Base-by-base conservation (phyloP, 2,797 vertebrate species). In the Cirrhinus molitorella region DNA sequence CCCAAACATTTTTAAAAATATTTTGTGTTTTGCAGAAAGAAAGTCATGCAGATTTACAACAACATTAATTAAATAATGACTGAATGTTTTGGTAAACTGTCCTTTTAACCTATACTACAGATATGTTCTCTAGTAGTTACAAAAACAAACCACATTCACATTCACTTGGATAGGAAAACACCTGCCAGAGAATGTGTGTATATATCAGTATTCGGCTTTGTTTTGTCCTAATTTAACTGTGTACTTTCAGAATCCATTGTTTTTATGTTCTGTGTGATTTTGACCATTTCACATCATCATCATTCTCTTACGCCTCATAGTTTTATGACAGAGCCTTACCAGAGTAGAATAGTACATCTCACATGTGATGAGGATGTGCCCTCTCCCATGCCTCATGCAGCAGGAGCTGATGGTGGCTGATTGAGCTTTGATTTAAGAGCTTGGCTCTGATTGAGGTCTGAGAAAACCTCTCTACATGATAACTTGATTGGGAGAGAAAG, bases 391-490 rank as follows among this genome's bases (percentile, higher is more conserved):
- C 74, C 49, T 67, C 78, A 25, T 71, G 28, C 40, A 71, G 74
- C 47, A 47, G 77, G 51, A 34, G 57, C 75, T 61, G 59, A 59
- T 47, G n/a, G 31, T 40, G 72, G 59, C 72, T 85, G 80, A 81
- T 85, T 85, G 73, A 10, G 37, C 23, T 68, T 74, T 85, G 78
- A 85, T 85, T 85, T 75, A 37, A 85, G 59, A 55, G 83, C 83
- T 57, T 31, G 34, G 61, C 77, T 17, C n/a, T 80, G 83, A 80
- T 80, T 71, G 79, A 74, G 83, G 37, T 73, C n/a, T 70, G 57
- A 53, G 76, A 73, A 73, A 84, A 55, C 73, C 73, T 25, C 63
- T 59, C 65, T 83, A 75, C 63, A 70, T 76, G 49, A 23, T 13
- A 65, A 76, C n/a, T 61, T 61, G 73, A 76, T 59, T 53, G 70